Conservation (phyloP, 2,113 vertebrate genomes). For the Ictalurus furcatus region DNA sequence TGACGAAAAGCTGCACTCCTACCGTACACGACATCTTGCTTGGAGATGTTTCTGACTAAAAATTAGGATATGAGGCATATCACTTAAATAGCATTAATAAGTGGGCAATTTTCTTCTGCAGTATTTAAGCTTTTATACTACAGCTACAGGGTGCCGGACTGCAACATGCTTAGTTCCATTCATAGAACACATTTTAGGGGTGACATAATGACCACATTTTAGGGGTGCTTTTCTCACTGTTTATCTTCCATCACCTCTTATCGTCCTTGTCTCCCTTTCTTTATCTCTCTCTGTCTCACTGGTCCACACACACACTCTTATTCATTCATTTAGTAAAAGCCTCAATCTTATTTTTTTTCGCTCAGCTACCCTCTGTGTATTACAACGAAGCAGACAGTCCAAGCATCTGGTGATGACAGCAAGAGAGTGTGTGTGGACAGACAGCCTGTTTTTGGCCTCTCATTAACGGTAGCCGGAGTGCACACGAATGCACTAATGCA, state of each 20-base stretch:
- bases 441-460: slow-evolving; percentile 61
- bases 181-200: slow-evolving; percentile 7
- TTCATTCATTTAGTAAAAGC: slow-evolving; percentile 67
- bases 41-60: slow-evolving; percentile 1
- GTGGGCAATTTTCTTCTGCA: neutral
- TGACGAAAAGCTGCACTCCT: neutral
- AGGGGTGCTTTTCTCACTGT: slow-evolving; percentile 7
- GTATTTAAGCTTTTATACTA: slow-evolving; percentile 29
- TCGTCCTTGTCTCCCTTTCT: neutral
- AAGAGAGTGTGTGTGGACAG: slow-evolving; percentile 67
- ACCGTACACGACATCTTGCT: slow-evolving; percentile 7
- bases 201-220: slow-evolving; percentile 54
- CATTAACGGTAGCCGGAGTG: slow-evolving; percentile 70
- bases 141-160: slow-evolving; percentile 1
- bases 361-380: slow-evolving; percentile 39
- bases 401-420: slow-evolving; percentile 31
- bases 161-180: slow-evolving; percentile 6
- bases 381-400: slow-evolving; percentile 8
- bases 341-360: slow-evolving; percentile 66
- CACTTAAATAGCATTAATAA: slow-evolving; percentile 31
- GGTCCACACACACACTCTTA: neutral
- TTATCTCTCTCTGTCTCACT: slow-evolving; percentile 44
- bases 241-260: neutral
- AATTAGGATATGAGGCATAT: slow-evolving; percentile 17
- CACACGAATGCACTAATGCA: slow-evolving; percentile 66